Evolutionary conservation across 2,113 vertebrate genomes (phyloP).

Genomic region (Istiophorus platypterus): DNA sequence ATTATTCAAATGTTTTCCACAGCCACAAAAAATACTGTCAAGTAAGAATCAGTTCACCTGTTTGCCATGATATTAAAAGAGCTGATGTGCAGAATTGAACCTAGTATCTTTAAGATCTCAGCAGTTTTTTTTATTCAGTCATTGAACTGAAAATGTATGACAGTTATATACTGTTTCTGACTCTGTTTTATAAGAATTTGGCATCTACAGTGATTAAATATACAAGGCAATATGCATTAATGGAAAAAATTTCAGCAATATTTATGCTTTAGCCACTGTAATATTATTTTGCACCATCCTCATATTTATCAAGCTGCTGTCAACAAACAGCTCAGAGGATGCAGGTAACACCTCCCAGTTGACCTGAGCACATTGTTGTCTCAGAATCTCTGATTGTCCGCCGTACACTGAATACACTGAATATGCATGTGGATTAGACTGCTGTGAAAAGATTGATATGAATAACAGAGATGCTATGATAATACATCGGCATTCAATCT

Average conservation of each 20-base stretch:
- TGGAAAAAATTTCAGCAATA: not conserved
- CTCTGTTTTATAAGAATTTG: not conserved
- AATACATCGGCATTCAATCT: constrained; percentile 45
- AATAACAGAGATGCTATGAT: constrained; percentile 65
- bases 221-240: constrained; percentile 12
- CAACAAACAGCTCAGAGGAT: constrained; percentile 61
- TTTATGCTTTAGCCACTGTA: constrained; percentile 28
- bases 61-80: not conserved
- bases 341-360: constrained; percentile 50
- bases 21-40: not conserved
- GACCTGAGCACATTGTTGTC: constrained; percentile 54
- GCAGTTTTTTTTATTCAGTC: not conserved
- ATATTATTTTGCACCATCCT: constrained; percentile 46
- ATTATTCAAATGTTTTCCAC: not conserved
- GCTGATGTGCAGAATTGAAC: not conserved
- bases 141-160: not conserved
- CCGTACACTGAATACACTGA: constrained; percentile 45
- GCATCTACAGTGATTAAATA: constrained; percentile 29
- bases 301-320: constrained; percentile 53
- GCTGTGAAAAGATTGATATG: constrained; percentile 62
- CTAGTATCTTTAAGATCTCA: not conserved
- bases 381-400: constrained; percentile 61
- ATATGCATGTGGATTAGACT: constrained; percentile 63
- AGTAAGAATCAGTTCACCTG: not conserved
- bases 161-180: not conserved